phyloP scores from a whole-genome alignment of 2,113 vertebrate species.

The Danionella cerebrum region DNA sequence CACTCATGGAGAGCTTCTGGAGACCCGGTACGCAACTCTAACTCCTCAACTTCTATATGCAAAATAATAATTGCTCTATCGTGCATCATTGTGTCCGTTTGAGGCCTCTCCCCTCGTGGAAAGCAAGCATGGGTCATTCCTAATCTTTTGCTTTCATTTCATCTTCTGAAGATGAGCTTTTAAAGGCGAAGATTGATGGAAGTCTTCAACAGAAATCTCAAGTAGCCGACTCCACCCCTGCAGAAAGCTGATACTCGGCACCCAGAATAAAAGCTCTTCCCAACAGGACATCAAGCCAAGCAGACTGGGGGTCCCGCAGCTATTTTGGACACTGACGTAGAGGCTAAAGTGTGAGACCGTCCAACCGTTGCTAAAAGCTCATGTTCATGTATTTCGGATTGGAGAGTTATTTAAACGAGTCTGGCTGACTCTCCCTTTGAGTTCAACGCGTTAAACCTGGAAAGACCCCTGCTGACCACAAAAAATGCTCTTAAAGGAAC shows the following conservation, averaged over 20 bases:
- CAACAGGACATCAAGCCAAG: conserved; percentile 52
- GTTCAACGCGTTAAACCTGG: neutral
- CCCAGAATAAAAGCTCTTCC: conserved; percentile 65
- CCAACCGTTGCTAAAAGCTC: conserved; percentile 14
- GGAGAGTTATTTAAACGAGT: conserved; percentile 9
- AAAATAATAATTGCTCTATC: too few species aligned
- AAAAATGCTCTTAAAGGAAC: neutral
- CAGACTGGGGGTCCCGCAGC: conserved; percentile 45
- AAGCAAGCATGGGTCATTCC: too few species aligned
- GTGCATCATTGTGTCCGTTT: too few species aligned
- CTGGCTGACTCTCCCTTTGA: neutral
- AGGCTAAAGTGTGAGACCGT: neutral
- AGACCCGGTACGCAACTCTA: too few species aligned
- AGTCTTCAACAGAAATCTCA: neutral
- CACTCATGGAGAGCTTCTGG: too few species aligned
- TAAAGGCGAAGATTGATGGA: neutral
- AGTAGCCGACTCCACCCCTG: conserved; percentile 30
- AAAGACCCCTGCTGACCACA: neutral
- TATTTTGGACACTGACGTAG: conserved; percentile 25
- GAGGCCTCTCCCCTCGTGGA: too few species aligned
- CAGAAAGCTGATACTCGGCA: conserved; percentile 58
- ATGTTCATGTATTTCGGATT: too few species aligned
- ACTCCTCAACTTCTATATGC: too few species aligned
- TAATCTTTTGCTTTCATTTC: too few species aligned
- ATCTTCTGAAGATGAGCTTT: too few species aligned